A percentile compares a stretch with the other conserved stretches of the same genome.
Evolutionary conservation across 2,113 vertebrate species (phyloP).

Genomic region (Rhinolophus ferrumequinum): DNA sequence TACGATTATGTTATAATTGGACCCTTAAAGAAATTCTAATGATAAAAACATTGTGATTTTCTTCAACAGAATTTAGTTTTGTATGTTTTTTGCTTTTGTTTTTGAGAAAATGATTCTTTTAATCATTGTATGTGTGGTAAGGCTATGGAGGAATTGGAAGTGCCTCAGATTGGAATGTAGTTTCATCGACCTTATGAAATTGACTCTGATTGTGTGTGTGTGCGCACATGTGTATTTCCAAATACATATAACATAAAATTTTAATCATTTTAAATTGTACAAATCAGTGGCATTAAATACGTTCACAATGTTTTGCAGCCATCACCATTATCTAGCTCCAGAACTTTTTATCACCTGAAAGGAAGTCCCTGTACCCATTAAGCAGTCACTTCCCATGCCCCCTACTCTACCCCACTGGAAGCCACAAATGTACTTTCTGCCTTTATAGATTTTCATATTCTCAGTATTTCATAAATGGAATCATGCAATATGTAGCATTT

Average conservation of each 20-base stretch:
- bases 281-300: not conserved
- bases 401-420: not conserved
- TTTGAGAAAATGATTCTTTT: conserved; percentile 26
- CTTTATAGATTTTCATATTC: not conserved
- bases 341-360: not conserved
- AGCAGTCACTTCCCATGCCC: not conserved
- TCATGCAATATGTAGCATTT: not conserved
- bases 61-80: not conserved
- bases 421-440: not conserved
- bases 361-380: not conserved
- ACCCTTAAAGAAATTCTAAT: conserved; percentile 11
- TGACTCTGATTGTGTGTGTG: not conserved
- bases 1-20: not conserved
- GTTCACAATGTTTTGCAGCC: not conserved
- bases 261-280: not conserved
- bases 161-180: not conserved
- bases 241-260: not conserved
- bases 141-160: not conserved
- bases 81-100: not conserved
- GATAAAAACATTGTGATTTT: not conserved
- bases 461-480: not conserved
- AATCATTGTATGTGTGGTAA: not conserved
- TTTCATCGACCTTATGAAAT: conserved; percentile 34
- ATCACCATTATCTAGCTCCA: not conserved
- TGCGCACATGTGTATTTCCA: not conserved